phyloP scores from a whole-genome alignment of 2,888 invertebrate genomes.

The Synergus itoensis region DNA sequence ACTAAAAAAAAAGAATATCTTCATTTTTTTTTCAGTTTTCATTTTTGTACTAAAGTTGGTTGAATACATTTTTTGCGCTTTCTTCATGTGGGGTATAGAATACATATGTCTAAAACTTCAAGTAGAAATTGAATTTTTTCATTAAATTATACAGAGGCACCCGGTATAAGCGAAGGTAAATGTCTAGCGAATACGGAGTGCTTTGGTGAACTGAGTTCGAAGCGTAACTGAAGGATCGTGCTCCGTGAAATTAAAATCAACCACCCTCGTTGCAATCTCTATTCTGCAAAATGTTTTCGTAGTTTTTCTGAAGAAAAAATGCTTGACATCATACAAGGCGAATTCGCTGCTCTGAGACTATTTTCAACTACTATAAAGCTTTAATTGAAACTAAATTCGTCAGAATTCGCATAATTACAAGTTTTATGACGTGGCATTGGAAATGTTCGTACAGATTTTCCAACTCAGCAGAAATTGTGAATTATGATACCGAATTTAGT shows the following conservation, averaged over 20 bases:
- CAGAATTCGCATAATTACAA: background rate
- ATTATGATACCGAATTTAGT: background rate
- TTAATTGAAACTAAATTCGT: background rate
- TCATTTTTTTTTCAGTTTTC: too few relatives aligned
- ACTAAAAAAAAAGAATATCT: background rate
- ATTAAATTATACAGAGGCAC: constrained; percentile 7
- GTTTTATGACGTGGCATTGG: too few relatives aligned
- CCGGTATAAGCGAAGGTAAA: constrained; percentile 1
- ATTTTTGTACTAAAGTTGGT: too few relatives aligned
- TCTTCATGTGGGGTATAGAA: too few relatives aligned
- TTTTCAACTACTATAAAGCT: background rate
- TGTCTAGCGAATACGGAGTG: constrained; percentile 37
- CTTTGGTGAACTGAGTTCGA: constrained; percentile 26
- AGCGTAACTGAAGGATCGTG: constrained; percentile 75
- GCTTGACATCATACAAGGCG: constrained; percentile 26
- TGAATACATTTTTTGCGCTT: too few relatives aligned
- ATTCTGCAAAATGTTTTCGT: constrained; percentile 59
- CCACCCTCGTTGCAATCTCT: constrained; percentile 74
- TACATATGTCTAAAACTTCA: background rate
- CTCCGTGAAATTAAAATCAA: constrained; percentile 78
- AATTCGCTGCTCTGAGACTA: constrained; percentile 1
- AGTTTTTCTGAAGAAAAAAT: constrained; percentile 38
- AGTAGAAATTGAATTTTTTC: constrained; percentile 5
- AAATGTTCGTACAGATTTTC: too few relatives aligned
- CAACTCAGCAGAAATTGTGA: background rate